Evolutionary conservation across 2,888 invertebrate genomes (phyloP), one percentile per base, ranked within the genome.

Genomic region (Sussaba pulchella): DNA sequence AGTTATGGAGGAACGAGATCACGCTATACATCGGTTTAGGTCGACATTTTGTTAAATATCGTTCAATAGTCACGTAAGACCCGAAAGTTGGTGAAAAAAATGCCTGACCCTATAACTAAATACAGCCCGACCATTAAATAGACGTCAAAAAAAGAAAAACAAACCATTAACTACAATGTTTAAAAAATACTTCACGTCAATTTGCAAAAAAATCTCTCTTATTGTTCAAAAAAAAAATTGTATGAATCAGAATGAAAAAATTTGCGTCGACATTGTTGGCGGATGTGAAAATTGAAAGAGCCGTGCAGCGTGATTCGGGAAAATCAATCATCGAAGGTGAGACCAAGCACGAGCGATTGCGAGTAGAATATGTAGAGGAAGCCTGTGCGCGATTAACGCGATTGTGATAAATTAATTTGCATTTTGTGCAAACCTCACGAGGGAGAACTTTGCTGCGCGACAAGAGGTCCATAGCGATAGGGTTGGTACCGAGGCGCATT

Each of bases 241-340:
- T n/a, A n/a, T 14, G 17, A 63, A 24, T 17, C 54, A n/a, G n/a
- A n/a, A 24, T 12, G 41, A 52, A 12, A 12, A 72, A 50, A 67
- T 36, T 2, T 21, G 64, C 14, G 43, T 67, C 21, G 4, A 31
- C 10, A 12, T 4, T 9, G 10, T 39, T 31, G 43, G 57, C 3
- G 26, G 26, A 36, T 43, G 26, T 45, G 43, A 61, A 12, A 70
- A 74, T 74, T 67, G 74, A 81, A 81, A 59, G n/a, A 24, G 45
- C 31, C 24, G 41, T 73, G 31, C 82, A 78, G 78, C 83, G 84
- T 84, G 84, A 54, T 74, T 52, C 43, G 59, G 2, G 59, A 41
- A 81, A 82, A 83, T 85, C 83, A 83, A 84, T 85, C 84, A 83
- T 78, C 75, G 59, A 79, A 82, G 70, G 76, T 78, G 71, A 74